Conservation (phyloP, 2,797 vertebrate species). For the Poecilia gillii region DNA sequence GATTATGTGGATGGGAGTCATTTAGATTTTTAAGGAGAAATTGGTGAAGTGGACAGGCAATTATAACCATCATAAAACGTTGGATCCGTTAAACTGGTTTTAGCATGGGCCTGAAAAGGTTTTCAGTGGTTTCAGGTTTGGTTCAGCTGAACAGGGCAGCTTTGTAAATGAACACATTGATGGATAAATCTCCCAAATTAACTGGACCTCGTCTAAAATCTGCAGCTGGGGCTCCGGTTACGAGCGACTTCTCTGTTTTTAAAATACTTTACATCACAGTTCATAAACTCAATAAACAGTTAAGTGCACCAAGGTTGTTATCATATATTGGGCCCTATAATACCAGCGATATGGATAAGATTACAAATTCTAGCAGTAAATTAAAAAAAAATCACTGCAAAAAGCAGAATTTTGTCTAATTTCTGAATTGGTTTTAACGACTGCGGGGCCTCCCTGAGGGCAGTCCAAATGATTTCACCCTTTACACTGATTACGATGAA, state of each 20-base stretch:
- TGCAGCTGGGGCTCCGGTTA: neutral
- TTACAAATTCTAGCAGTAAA: neutral
- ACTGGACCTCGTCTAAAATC: neutral
- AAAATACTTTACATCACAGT: neutral
- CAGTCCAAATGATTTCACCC: neutral
- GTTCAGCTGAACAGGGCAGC: neutral
- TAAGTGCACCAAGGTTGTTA: neutral
- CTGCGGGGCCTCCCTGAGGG: neutral
- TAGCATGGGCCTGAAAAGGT: neutral
- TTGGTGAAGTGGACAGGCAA: neutral
- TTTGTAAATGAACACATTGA: neutral
- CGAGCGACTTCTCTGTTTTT: neutral
- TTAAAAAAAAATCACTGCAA: neutral
- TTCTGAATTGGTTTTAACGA: neutral
- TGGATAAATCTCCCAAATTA: neutral
- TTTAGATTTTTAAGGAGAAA: neutral
- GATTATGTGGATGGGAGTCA: neutral
- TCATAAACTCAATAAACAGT: neutral
- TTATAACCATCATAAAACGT: neutral
- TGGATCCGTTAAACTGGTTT: neutral
- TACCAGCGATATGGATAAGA: neutral
- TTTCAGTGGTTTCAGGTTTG: neutral
- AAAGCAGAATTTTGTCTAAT: neutral
- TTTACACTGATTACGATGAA: constrained; percentile 1
- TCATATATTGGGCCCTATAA: neutral